These are phyloP conservation scores for Philopedon plagiatum DNA, from an alignment of 2,888 invertebrate genomes.

Conservation along the genomic window DNA sequence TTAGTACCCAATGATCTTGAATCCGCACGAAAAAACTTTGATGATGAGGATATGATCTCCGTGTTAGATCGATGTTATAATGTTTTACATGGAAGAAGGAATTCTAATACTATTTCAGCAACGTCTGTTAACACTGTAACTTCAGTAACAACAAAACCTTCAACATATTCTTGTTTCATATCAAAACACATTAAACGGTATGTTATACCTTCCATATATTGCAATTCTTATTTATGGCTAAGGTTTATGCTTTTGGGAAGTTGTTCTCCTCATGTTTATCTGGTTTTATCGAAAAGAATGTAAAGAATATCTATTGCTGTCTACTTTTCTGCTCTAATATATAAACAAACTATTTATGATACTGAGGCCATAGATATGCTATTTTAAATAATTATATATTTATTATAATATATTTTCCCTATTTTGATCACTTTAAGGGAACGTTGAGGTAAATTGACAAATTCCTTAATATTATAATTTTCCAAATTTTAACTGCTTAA, in stretches of 20 bases:
- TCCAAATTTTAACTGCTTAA: no score
- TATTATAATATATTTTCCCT: no score
- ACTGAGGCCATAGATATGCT: no score
- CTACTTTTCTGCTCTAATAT: no score
- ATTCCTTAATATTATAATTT: no score
- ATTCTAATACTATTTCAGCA: constrained; percentile 71
- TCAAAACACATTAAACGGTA: constrained; percentile 46
- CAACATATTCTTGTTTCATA: constrained; percentile 15
- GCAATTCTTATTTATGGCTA: not conserved
- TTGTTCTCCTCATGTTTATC: not conserved
- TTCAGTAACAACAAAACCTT: constrained; percentile 23
- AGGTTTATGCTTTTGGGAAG: not conserved
- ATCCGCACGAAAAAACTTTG: constrained; percentile 81
- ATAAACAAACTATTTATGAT: no score
- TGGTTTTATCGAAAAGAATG: not conserved
- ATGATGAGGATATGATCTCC: constrained; percentile 78
- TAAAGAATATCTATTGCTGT: no score
- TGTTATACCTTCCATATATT: not conserved
- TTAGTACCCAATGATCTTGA: constrained; percentile 83
- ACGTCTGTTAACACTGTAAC: constrained; percentile 70
- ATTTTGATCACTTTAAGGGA: no score
- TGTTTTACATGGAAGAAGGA: constrained; percentile 76
- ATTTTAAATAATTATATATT: no score
- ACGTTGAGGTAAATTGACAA: no score
- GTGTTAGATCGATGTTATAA: constrained; percentile 84